phyloP scores from a whole-genome alignment of 2,888 invertebrate genomes.

The Patella pellucida region DNA sequence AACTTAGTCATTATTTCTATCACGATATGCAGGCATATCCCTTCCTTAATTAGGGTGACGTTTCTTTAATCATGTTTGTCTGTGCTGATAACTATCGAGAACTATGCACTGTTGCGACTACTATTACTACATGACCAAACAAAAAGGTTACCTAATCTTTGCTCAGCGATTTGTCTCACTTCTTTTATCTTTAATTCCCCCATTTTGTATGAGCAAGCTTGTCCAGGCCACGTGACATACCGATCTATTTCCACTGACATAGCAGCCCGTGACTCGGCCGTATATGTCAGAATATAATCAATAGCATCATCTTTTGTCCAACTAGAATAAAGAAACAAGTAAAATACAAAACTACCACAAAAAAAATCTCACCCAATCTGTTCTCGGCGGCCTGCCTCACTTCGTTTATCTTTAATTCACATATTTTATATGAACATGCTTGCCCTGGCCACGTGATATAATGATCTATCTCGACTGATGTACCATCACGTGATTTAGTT shows the following conservation, averaged over 20 bases:
- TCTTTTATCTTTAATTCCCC: slow-evolving; percentile 57
- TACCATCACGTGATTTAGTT: neutral
- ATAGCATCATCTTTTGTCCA: slow-evolving; percentile 58
- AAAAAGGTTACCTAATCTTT: slow-evolving; percentile 50
- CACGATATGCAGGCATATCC: too few species aligned
- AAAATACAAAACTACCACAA: too few species aligned
- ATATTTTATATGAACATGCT: neutral
- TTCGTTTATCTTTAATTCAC: slow-evolving; percentile 6
- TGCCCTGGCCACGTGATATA: slow-evolving; percentile 8
- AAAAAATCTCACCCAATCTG: neutral
- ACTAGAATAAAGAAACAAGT: slow-evolving; percentile 31
- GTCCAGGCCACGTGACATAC: slow-evolving; percentile 66
- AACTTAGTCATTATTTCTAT: too few species aligned
- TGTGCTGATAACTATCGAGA: too few species aligned
- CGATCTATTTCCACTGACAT: slow-evolving; percentile 58
- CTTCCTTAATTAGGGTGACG: too few species aligned
- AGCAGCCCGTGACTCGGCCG: slow-evolving; percentile 32
- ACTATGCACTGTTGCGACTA: too few species aligned
- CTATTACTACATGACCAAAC: neutral
- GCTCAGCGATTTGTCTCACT: slow-evolving; percentile 56
- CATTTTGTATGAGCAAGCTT: slow-evolving; percentile 62
- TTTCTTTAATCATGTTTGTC: too few species aligned
- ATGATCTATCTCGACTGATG: neutral
- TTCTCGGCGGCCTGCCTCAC: neutral
- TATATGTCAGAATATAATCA: slow-evolving; percentile 48